Evolutionary conservation across 2,888 invertebrate genomes (phyloP).

Genomic region (Sminthurides aquaticus): DNA sequence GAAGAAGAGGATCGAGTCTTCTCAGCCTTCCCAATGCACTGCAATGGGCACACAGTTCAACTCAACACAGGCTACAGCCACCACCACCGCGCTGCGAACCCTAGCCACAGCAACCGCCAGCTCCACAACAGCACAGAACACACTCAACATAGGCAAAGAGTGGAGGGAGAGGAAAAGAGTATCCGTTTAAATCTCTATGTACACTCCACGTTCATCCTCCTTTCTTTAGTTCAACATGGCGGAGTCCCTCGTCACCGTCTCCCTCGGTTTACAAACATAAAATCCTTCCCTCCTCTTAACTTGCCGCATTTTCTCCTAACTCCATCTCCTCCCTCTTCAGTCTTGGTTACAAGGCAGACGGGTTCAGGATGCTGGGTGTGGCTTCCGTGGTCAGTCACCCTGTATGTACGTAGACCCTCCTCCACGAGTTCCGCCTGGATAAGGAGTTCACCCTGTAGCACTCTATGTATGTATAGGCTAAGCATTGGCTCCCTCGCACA

Average conservation of each 20-base stretch:
- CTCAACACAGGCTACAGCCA: neutral
- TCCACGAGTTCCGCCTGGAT: neutral
- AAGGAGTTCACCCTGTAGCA: too few relatives aligned
- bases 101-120: neutral
- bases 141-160: neutral
- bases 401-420: neutral
- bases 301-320: neutral
- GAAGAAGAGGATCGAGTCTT: neutral
- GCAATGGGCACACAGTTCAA: neutral
- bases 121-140: neutral
- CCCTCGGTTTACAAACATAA: neutral
- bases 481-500: too few relatives aligned
- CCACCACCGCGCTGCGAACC: neutral
- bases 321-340: neutral
- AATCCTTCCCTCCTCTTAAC: neutral
- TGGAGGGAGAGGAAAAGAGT: too few relatives aligned
- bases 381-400: constrained; percentile 5
- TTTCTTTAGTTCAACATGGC: neutral
- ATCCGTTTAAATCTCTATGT: too few relatives aligned
- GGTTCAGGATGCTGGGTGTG: neutral
- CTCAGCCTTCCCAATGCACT: neutral
- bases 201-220: neutral
- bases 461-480: too few relatives aligned
- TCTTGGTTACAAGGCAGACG: neutral
- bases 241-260: neutral